phyloP scores from a whole-genome alignment of 1,140 invertebrate genomes.

The Drosophila varians region DNA sequence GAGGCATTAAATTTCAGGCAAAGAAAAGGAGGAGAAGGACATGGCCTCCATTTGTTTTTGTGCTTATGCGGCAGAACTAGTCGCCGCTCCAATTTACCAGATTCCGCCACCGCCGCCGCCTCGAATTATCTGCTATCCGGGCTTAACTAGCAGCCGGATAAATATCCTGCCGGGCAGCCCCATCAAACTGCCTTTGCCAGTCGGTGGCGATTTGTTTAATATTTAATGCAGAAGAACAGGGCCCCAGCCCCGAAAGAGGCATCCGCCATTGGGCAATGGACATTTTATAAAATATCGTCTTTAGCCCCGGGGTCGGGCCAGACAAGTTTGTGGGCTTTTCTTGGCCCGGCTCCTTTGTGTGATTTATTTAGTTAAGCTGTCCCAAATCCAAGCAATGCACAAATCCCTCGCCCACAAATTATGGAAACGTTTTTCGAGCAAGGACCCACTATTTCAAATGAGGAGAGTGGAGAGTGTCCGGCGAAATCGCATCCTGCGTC shows the following conservation, averaged over 20 bases:
- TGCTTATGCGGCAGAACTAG: conserved; percentile 62
- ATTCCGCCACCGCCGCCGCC: conserved; percentile 40
- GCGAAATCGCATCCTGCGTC: not conserved
- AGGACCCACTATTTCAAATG: conserved; percentile 41
- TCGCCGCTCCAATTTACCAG: conserved; percentile 17
- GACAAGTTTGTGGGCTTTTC: conserved; percentile 49
- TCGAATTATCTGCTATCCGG: conserved; percentile 75
- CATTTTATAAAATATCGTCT: conserved; percentile 49
- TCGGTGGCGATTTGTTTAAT: conserved; percentile 64
- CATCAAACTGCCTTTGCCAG: conserved; percentile 59
- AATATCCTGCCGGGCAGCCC: conserved; percentile 52
- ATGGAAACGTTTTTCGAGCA: conserved; percentile 45
- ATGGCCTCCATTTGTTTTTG: conserved; percentile 49
- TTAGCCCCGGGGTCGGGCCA: conserved; percentile 15
- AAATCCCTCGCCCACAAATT: conserved; percentile 71
- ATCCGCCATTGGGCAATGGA: not conserved
- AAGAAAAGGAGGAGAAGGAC: not conserved
- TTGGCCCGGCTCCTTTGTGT: conserved; percentile 47
- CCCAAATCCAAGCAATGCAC: conserved; percentile 62
- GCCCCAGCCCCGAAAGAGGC: not conserved
- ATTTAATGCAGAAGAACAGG: conserved; percentile 40
- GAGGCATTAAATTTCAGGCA: conserved; percentile 47
- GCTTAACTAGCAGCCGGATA: conserved; percentile 77
- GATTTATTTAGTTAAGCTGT: conserved; percentile 79
- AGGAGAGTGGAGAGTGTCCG: not conserved